Evolutionary conservation across 2,113 vertebrate genomes (phyloP).

Genomic region (Megaceryle torquata): DNA sequence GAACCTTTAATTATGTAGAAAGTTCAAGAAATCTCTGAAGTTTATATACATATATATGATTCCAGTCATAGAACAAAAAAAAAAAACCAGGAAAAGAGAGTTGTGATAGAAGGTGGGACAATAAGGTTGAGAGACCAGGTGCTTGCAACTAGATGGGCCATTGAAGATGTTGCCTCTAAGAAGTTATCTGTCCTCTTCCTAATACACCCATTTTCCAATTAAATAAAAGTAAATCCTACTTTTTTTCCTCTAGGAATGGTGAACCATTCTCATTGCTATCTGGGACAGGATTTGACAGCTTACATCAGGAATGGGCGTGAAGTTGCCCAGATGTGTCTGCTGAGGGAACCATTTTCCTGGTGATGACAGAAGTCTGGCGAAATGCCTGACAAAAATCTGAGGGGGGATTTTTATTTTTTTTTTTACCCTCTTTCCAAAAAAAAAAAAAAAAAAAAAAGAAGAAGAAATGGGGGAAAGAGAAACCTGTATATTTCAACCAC

Average conservation of each 20-base stretch:
- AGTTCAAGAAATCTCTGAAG: neutral
- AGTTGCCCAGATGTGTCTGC: constrained; percentile 55
- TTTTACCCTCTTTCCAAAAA: fast-evolving
- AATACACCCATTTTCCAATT: neutral
- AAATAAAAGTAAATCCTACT: neutral
- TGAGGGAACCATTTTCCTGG: constrained; percentile 30
- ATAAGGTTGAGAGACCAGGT: neutral
- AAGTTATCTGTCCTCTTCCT: neutral
- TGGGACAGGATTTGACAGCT: constrained; percentile 20
- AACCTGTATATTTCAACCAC: neutral
- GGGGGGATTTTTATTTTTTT: too few species aligned
- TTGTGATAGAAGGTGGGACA: neutral
- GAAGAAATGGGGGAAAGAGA: neutral
- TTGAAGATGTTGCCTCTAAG: neutral
- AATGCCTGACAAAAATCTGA: neutral
- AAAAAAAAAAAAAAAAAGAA: neutral
- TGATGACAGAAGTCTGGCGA: constrained; percentile 57
- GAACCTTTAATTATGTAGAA: neutral
- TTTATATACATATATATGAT: neutral
- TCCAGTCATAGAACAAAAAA: neutral
- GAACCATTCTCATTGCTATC: neutral
- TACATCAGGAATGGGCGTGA: constrained; percentile 12
- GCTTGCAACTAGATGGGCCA: neutral
- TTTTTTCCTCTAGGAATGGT: neutral
- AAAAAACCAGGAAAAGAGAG: neutral